Evolutionary conservation across 2,113 vertebrate genomes (phyloP).

Genomic region (Pampusana beccarii): DNA sequence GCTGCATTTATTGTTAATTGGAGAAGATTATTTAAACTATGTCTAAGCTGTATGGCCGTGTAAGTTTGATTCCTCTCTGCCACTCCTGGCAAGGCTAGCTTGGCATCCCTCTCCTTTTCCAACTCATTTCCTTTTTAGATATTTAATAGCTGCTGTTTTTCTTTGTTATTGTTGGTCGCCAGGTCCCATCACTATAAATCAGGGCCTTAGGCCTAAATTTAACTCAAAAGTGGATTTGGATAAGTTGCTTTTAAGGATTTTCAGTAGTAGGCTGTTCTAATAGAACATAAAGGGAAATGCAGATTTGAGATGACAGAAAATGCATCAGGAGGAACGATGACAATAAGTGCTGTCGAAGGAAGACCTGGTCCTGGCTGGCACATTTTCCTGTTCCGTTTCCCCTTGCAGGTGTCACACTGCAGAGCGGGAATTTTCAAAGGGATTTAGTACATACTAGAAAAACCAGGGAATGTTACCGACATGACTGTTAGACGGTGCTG

Average conservation of each 20-base stretch:
- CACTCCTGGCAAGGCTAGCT: constrained; percentile 26
- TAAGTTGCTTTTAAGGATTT: constrained; percentile 17
- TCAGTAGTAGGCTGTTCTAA: background rate
- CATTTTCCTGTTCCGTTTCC: background rate
- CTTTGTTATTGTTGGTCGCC: constrained; percentile 33
- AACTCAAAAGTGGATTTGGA: constrained; percentile 15
- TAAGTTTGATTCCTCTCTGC: constrained; percentile 21
- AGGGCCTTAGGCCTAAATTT: background rate
- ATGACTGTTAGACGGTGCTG: background rate
- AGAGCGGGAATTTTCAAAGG: background rate
- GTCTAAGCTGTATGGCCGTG: constrained; percentile 38
- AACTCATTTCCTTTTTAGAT: background rate
- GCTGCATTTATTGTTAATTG: constrained; percentile 62
- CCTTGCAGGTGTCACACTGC: background rate
- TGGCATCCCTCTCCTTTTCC: constrained; percentile 29
- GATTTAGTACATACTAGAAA: background rate
- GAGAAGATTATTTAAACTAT: constrained; percentile 54
- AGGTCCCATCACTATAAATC: background rate
- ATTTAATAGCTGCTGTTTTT: constrained; percentile 59
- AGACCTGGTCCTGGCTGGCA: background rate
- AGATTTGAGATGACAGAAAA: background rate
- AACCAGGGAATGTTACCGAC: rapidly evolving
- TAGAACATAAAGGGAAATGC: background rate
- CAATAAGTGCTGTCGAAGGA: background rate
- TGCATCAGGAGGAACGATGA: rapidly evolving